Percentiles rank a stretch among this genome's conserved stretches.
phyloP scores from a whole-genome alignment of 2,888 invertebrate genomes.

The Stenichneumon culpator region DNA sequence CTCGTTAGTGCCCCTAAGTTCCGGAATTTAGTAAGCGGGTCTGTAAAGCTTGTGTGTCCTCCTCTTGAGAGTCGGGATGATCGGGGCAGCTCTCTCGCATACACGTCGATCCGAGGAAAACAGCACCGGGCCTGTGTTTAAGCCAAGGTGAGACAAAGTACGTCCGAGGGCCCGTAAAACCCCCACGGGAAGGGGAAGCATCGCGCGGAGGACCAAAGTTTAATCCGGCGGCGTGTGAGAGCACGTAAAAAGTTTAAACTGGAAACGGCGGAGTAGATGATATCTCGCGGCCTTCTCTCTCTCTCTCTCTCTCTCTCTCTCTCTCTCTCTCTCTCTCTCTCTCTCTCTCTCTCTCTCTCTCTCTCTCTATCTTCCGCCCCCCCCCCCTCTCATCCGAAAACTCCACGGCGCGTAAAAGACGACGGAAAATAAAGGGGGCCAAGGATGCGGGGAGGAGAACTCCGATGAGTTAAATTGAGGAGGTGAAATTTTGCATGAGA shows the following conservation, averaged over 20 bases:
- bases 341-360: no score
- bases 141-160: constrained; percentile 63
- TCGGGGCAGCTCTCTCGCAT: constrained; percentile 2
- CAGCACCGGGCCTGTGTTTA: constrained; percentile 11
- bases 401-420: constrained; percentile 62
- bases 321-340: no score
- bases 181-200: constrained; percentile 24
- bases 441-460: constrained; percentile 52
- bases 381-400: constrained; percentile 20
- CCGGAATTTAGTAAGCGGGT: constrained; percentile 67
- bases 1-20: constrained; percentile 67
- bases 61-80: constrained; percentile 35
- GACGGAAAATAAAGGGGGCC: constrained; percentile 53
- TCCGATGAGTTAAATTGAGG: constrained; percentile 70
- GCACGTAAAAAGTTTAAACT: constrained; percentile 80
- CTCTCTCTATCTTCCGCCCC: no score
- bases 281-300: constrained; percentile 66
- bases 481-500: constrained; percentile 68
- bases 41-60: constrained; percentile 54
- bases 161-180: constrained; percentile 46
- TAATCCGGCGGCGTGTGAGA: constrained; percentile 76
- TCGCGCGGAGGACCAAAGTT: constrained; percentile 73
- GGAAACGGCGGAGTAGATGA: constrained; percentile 73
- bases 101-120: background rate
- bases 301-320: no score